Evolutionary conservation across 30 jellyfish, hydroid and myxozoan genomes (phyloP).

Genomic region (Clytia hemisphaerica): DNA sequence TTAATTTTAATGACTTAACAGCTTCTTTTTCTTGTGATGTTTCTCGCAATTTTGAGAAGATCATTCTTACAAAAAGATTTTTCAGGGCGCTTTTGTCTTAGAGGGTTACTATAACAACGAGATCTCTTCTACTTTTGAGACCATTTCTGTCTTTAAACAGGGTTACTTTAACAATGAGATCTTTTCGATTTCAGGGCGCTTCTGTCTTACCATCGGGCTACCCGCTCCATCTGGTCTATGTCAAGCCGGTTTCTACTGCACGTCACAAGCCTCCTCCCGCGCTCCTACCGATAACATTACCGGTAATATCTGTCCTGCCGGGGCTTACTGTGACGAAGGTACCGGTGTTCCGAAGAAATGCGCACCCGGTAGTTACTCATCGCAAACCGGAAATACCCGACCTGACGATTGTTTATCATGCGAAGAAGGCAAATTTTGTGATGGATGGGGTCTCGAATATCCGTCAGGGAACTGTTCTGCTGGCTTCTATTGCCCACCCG

Average conservation of each 20-base stretch:
- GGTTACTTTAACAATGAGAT: too few species aligned
- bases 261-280: slow-evolving; percentile 45
- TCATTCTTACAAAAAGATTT: too few species aligned
- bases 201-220: slow-evolving; percentile 62
- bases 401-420: slow-evolving; percentile 64
- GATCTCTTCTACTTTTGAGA: too few species aligned
- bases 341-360: slow-evolving; percentile 66
- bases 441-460: slow-evolving; percentile 50
- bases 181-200: slow-evolving; percentile 38
- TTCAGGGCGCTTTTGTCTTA: too few species aligned
- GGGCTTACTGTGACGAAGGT: slow-evolving; percentile 62
- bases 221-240: slow-evolving; percentile 66
- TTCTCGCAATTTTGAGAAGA: too few species aligned
- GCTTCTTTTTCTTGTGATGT: too few species aligned
- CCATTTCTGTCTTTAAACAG: too few species aligned
- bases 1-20: too few species aligned
- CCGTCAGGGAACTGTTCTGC: slow-evolving; percentile 81
- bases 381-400: slow-evolving; percentile 53
- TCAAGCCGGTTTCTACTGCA: slow-evolving; percentile 73
- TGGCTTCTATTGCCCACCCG: slow-evolving; percentile 91
- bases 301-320: slow-evolving; percentile 81
- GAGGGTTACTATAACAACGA: too few species aligned
- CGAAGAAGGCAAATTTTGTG: slow-evolving; percentile 80
- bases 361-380: slow-evolving; percentile 84
- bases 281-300: slow-evolving; percentile 85